Evolutionary conservation across 2,797 vertebrate genomes (phyloP), one percentile per base, ranked within the genome.

Genomic region (Malurus leucopterus): DNA sequence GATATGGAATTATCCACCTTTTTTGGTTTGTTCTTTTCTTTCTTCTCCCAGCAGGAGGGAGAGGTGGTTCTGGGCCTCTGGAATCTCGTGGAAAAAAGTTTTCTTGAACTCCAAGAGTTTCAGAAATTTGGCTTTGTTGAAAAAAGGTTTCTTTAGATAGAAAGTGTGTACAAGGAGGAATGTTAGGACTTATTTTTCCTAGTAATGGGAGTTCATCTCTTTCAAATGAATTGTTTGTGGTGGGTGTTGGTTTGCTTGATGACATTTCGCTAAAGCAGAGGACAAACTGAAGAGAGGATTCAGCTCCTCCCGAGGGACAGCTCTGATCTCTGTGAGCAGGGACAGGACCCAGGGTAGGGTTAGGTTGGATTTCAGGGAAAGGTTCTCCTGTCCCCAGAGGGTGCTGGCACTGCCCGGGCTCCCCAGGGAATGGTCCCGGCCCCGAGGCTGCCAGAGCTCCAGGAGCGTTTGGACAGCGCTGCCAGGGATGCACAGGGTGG

Each of bases 391-490:
- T n/a, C 76, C 63, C 21, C 47, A 59, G 36, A 68, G 54, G 38
- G 24, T 50, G 54, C 2, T 58, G 46, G 80, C 29, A 46, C 23
- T 84, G 46, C 7, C 15, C 62, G 73, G 61, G 69, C 51, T 83
- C n/a, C 27, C 53, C 61, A 38, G 70, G 70, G 80, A 44, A 84
- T 51, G 70, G 70, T 15, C 53, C 44, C 62, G 0, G 80, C 40
- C 40, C 46, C 32, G 3, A 21, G 54, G 62, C 44, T 74, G 62
- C 19, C 46, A 40, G 32, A 74, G 40, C 62, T 74, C 38, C 62
- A 53, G 54, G 29, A 40, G 32, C 0, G 2, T 29, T 59, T 53
- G 70, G 40, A 1, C 46, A 74, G 0, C 0, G 3, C 16, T 51
- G 0, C 5, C 62, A 53, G 29, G 70, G 53, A 29, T 46, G 54